Evolutionary conservation across 1,140 invertebrate genomes (phyloP), one percentile per base, ranked within the genome.

Genomic region (Apis dorsata): DNA sequence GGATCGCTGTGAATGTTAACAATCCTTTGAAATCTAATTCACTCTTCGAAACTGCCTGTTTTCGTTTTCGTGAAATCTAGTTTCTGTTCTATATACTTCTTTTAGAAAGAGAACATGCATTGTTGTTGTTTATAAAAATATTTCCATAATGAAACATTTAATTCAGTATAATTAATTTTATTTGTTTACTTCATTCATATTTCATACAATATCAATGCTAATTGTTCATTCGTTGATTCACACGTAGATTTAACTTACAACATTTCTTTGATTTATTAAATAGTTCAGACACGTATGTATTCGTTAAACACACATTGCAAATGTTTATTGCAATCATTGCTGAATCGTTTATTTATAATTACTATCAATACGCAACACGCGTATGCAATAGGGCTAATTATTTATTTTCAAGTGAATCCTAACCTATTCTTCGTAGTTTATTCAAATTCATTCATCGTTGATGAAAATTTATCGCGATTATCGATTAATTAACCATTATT

Each of bases 351-450:
- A 70, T 72, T 72, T 72, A 12, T 71, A 62, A 71, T 71, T 72
- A 84, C 55, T 72, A 68, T 81, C 63, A 72, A n/a, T 28, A 71
- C 72, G 34, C 60, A 81, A 59, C 77, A 55, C 78, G 65, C 79
- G 66, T 60, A 63, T 28, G 60, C 81, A 85, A 86, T 75, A 76
- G 77, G 51, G 78, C 72, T 86, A 86, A 86, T 86, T 84, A 81
- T 73, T 86, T 86, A 86, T 84, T 86, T 86, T 60, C 85, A 49
- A 49, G 72, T 49, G 28, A 80, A 80, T 57, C 65, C 72, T 11
- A 79, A 60, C 70, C 65, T n/a, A 34, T 59, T 44, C 34, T 44
- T 7, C 34, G 34, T 44, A 44, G 5, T 44, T 7, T 4, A 44
- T 44, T 44, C 34, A 4, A 44, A 44, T 44, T 44, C 5, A 55